Conservation (phyloP, 2,888 invertebrate genomes). For the Polietes domitor region DNA sequence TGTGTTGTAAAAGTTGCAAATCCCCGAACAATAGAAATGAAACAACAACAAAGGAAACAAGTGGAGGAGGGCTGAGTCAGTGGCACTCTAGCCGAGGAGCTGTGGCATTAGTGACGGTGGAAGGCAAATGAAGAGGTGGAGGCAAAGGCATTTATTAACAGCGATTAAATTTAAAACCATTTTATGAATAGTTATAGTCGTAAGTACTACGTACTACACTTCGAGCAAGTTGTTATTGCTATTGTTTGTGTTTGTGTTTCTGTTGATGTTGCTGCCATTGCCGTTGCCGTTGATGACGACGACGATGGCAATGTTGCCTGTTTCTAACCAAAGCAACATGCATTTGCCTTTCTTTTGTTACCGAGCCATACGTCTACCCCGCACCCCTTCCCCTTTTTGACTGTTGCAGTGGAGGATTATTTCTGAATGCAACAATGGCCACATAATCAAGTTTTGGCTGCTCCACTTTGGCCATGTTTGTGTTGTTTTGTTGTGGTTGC, state of each 20-base stretch:
- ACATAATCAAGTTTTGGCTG: conserved; percentile 60
- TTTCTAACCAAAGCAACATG: neutral
- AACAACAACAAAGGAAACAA: conserved; percentile 16
- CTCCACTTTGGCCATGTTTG: conserved; percentile 47
- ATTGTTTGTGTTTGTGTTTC: conserved; percentile 3
- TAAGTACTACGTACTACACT: conserved; percentile 21
- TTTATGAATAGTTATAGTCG: conserved; percentile 22
- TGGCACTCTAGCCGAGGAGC: neutral
- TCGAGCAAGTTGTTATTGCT: conserved; percentile 17
- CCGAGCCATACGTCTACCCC: neutral
- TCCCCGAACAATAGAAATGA: conserved; percentile 7
- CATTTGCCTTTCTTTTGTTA: neutral
- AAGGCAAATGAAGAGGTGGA: neutral
- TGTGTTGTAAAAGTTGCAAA: conserved; percentile 12
- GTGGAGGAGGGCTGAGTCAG: neutral
- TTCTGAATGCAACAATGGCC: conserved; percentile 41
- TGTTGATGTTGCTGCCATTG: neutral
- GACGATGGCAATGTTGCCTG: neutral
- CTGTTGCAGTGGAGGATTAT: conserved; percentile 35
- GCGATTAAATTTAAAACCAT: conserved; percentile 42
- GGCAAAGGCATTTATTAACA: conserved; percentile 35
- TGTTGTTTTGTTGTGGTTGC: conserved; percentile 23
- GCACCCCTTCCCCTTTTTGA: neutral
- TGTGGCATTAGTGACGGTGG: neutral
- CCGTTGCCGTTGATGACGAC: neutral